phyloP scores from a whole-genome alignment of 2,888 invertebrate species.

The Furcula furcula region DNA sequence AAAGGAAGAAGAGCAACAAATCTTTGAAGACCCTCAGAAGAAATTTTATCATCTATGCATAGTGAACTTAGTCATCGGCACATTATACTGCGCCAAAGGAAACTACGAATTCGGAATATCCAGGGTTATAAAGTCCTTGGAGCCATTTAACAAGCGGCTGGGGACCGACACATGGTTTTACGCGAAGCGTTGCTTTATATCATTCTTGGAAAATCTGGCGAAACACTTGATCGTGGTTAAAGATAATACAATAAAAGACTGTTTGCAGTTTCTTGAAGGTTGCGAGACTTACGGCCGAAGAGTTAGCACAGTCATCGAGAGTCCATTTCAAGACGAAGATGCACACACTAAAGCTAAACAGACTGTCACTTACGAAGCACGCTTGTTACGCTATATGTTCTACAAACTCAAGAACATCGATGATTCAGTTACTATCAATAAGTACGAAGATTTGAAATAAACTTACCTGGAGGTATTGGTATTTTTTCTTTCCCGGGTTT shows the following conservation, averaged over 20 bases:
- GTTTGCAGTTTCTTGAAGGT: slow-evolving; percentile 93
- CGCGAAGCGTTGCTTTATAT: slow-evolving; percentile 96
- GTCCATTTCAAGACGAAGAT: slow-evolving; percentile 88
- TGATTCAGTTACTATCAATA: slow-evolving; percentile 75
- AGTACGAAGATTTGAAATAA: slow-evolving; percentile 78
- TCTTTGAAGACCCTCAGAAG: slow-evolving; percentile 95
- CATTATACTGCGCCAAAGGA: slow-evolving; percentile 98
- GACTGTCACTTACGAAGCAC: slow-evolving; percentile 95
- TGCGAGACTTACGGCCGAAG: slow-evolving; percentile 93
- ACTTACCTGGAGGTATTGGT: slow-evolving; percentile 66
- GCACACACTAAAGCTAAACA: slow-evolving; percentile 89
- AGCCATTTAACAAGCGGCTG: slow-evolving; percentile 95
- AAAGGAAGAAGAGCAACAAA: slow-evolving; percentile 96
- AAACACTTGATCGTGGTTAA: slow-evolving; percentile 94
- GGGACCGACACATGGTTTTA: slow-evolving; percentile 99
- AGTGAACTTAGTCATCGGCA: slow-evolving; percentile 99
- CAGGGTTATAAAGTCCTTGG: slow-evolving; percentile 97
- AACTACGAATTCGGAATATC: slow-evolving; percentile 99
- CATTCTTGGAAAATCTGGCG: slow-evolving; percentile 94
- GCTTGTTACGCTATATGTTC: slow-evolving; percentile 91
- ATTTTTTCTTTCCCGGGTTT: slow-evolving; percentile 70
- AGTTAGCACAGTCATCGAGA: slow-evolving; percentile 91
- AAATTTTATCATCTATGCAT: slow-evolving; percentile 98
- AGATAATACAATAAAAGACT: slow-evolving; percentile 93
- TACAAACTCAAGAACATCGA: slow-evolving; percentile 84